Conservation (phyloP, 2,888 invertebrate genomes). For the Pristionchus mayeri region DNA sequence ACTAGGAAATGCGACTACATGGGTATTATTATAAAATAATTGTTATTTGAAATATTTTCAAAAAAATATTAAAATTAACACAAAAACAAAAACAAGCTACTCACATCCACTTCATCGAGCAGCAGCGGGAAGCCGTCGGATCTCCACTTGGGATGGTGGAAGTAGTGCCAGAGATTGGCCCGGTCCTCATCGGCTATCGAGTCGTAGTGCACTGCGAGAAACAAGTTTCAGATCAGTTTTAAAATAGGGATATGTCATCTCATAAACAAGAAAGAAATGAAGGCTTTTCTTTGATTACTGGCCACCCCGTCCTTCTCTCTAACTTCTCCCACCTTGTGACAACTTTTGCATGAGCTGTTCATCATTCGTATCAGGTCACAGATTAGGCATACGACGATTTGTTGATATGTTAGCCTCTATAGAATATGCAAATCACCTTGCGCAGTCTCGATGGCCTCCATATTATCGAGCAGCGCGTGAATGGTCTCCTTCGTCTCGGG, state of each 20-base stretch:
- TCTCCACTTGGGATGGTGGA: slow-evolving; percentile 51
- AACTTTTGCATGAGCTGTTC: too few relatives aligned
- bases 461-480: background rate
- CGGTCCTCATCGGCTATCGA: slow-evolving; percentile 53
- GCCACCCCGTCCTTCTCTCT: too few relatives aligned
- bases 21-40: too few relatives aligned
- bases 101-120: slow-evolving; percentile 47
- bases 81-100: too few relatives aligned
- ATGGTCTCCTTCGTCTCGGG: slow-evolving; percentile 25
- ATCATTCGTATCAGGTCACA: too few relatives aligned
- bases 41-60: too few relatives aligned
- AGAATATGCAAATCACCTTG: background rate
- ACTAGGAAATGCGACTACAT: too few relatives aligned
- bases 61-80: too few relatives aligned
- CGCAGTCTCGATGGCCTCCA: slow-evolving; percentile 34
- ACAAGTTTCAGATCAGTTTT: background rate
- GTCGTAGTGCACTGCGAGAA: slow-evolving; percentile 55
- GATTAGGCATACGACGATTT: too few relatives aligned
- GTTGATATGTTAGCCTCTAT: too few relatives aligned
- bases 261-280: background rate
- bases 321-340: too few relatives aligned
- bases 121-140: slow-evolving; percentile 37
- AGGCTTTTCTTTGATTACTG: too few relatives aligned
- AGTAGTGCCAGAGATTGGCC: slow-evolving; percentile 58
- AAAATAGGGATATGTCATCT: background rate